Conservation (phyloP, 2,888 invertebrate genomes). For the Zaprionus bogoriensis region DNA sequence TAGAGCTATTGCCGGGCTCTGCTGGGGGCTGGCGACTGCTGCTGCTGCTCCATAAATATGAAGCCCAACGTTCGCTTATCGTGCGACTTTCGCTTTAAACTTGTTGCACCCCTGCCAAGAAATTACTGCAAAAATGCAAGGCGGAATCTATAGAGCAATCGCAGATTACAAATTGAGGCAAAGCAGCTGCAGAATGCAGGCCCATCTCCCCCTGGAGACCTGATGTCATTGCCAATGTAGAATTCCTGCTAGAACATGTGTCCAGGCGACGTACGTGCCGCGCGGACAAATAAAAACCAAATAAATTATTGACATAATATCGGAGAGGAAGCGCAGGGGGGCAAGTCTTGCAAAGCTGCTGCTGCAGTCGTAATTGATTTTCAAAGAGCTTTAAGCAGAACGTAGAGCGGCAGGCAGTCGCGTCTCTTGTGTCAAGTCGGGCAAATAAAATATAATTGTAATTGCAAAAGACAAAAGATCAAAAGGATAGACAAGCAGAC, state of each 20-base stretch:
- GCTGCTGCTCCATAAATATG: background rate
- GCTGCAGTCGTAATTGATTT: slow-evolving; percentile 70
- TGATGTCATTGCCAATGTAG: slow-evolving; percentile 77
- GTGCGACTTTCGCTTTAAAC: background rate
- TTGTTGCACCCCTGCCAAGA: background rate
- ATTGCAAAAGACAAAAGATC: slow-evolving; percentile 70
- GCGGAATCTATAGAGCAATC: slow-evolving; percentile 37
- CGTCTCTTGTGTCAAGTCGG: slow-evolving; percentile 63
- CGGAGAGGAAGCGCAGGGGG: slow-evolving; percentile 7
- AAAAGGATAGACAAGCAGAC: slow-evolving; percentile 43
- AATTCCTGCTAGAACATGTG: slow-evolving; percentile 81
- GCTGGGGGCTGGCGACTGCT: background rate
- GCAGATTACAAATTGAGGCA: slow-evolving; percentile 61
- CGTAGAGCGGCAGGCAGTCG: slow-evolving; percentile 22
- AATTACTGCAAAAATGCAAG: slow-evolving; percentile 20
- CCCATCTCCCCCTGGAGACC: slow-evolving; percentile 66
- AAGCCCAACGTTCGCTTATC: too few species aligned
- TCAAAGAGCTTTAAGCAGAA: slow-evolving; percentile 63
- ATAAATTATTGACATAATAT: slow-evolving; percentile 77
- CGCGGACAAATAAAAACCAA: slow-evolving; percentile 47
- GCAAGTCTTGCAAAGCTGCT: slow-evolving; percentile 22
- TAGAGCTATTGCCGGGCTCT: slow-evolving; percentile 6
- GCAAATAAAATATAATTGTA: slow-evolving; percentile 75
- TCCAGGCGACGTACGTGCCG: slow-evolving; percentile 68
- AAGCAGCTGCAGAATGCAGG: slow-evolving; percentile 54